Evolutionary conservation across 2,888 invertebrate genomes (phyloP), one percentile per base, ranked within the genome.

Genomic region (Creontiades dilutus): DNA sequence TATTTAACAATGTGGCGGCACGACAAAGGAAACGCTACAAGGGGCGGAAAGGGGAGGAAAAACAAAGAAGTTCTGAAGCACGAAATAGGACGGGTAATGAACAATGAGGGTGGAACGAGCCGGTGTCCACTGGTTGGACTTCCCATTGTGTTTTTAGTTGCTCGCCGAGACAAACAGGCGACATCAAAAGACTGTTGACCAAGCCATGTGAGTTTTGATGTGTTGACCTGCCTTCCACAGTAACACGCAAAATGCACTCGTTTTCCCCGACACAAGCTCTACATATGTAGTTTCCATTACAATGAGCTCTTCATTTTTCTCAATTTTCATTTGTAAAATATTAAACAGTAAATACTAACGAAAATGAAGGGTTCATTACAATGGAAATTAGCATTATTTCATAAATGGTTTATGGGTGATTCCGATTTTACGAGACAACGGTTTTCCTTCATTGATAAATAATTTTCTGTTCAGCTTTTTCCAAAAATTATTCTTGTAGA

Each of bases 51-150:
- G 61, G 3, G n/a, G 19, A 61, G 0, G 61, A n/a, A 76, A 75
- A 76, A 76, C 76, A 76, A 76, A 76, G 76, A 76, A 76, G 76
- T 28, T 76, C 28, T 28, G 28, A 76, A 76, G 76, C 76, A 28
- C 16, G n/a, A n/a, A 28, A 76, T 28, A 76, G 76, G 76, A 76
- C 11, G 76, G 76, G 76, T 76, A 76, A 76, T 76, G 76, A 76
- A 76, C 28, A 76, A 76, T 76, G 76, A 28, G 37, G 76, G 76
- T 28, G 76, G 23, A 14, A 28, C 0, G 46, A 76, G 76, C 19
- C 19, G 61, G 61, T 61, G 61, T 61, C 61, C 61, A 61, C 61
- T 61, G 61, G 61, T 61, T 61, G 61, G 61, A 61, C 61, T 61
- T 61, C n/a, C 61, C 61, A 61, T 61, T 61, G 61, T 61, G 61